Percentiles rank a stretch among this genome's conserved stretches.
Evolutionary conservation across 2,888 invertebrate genomes (phyloP).

Genomic region (Scaptomyza reducta): DNA sequence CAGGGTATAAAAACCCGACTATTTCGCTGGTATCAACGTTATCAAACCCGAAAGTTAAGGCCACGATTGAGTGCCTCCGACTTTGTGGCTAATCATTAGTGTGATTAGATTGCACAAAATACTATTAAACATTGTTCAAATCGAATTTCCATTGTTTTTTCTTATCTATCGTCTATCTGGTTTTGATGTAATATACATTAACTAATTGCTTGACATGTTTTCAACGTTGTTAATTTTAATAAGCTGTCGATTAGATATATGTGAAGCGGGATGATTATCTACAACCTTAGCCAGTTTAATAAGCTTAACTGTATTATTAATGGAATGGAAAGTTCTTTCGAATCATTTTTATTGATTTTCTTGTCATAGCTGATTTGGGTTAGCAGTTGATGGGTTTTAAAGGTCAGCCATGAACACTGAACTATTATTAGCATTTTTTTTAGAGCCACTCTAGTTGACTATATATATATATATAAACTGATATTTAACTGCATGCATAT

Average conservation of each 20-base stretch:
- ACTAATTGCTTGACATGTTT: too few relatives aligned
- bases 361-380: constrained; percentile 1
- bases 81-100: too few relatives aligned
- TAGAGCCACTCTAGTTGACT: constrained; percentile 1
- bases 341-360: constrained; percentile 10
- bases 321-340: constrained; percentile 2
- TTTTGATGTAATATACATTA: too few relatives aligned
- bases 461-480: constrained; percentile 3
- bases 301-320: constrained; percentile 1
- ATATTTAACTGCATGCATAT: constrained; percentile 22
- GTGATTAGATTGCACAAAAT: not conserved
- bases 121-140: not conserved
- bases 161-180: too few relatives aligned
- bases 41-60: not conserved
- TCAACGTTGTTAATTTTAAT: too few relatives aligned
- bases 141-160: too few relatives aligned
- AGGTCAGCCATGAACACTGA: constrained; percentile 9
- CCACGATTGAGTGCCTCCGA: not conserved
- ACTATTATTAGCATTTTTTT: constrained; percentile 11
- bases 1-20: too few relatives aligned
- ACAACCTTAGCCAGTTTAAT: too few relatives aligned
- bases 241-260: constrained; percentile 39
- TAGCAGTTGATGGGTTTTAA: constrained; percentile 15
- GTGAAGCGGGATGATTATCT: too few relatives aligned
- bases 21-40: not conserved